Evolutionary conservation across 2,113 vertebrate genomes (phyloP), one percentile per base, ranked within the genome.

Genomic region (Ploceus nigricollis): DNA sequence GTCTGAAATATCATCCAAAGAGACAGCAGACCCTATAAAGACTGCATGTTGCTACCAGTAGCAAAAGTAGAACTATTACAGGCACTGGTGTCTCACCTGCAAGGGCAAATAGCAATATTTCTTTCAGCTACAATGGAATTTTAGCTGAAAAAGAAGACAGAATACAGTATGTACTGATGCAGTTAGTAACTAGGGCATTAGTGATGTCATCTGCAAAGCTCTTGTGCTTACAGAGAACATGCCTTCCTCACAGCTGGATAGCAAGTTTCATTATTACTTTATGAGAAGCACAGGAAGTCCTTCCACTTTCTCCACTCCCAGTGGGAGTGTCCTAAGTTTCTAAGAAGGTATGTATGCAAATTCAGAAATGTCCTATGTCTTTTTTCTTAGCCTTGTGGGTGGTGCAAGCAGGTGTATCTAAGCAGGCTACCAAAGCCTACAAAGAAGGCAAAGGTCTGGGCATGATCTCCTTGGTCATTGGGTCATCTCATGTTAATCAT

Each of bases 31-130:
- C 4, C 6, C 19, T 18, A 28, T 48, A 30, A 71, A 72, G 31
- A 35, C 21, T 50, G 25, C 12, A 64, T 7, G 72, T 22, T 90
- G 18, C 22, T 61, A 31, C 9, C 37, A 72, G 15, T 19, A 61
- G 23, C 25, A 45, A 23, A 73, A 20, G 3, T 9, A 57, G 22
- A n/a, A 45, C 28, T 23, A 25, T 76, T 18, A n/a, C 13, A 37
- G 71, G 15, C 5, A 3, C 16, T 51, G 10, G 3, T 48, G 7
- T 33, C 3, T 39, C 22, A 54, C 16, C 3, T 44, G 14, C 0
- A 2, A 56, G 22, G 11, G 9, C 6, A 76, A 83, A 86, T 10
- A 57, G 2, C 22, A 81, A 27, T 35, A 42, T 58, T 58, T 0
- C 3, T 58, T 73, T 84, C 39, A 71, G 4, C 17, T 81, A 27